A percentile compares a stretch with the other conserved stretches of the same genome.
These are phyloP conservation scores for Azemiops feae DNA, from an alignment of 2,113 vertebrate genomes.

Conservation along the genomic window DNA sequence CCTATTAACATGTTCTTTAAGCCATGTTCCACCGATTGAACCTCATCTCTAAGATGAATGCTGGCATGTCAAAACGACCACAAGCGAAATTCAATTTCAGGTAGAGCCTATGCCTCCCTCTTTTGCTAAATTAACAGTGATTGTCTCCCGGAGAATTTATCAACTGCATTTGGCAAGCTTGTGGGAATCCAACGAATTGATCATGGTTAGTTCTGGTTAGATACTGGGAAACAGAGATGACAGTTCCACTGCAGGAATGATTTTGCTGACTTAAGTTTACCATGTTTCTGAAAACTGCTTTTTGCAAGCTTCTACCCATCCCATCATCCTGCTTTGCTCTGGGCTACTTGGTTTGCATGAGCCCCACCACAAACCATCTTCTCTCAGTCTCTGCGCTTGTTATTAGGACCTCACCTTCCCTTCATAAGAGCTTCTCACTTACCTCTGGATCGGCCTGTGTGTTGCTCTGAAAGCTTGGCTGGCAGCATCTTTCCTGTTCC, in stretches of 20 bases:
- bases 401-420: background rate
- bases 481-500: background rate
- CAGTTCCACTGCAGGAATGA: background rate
- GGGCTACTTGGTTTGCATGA: background rate
- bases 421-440: background rate
- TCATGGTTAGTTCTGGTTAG: background rate
- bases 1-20: background rate
- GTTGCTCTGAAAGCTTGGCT: background rate
- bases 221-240: rapidly evolving
- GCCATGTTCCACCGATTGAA: background rate
- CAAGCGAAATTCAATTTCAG: background rate
- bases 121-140: background rate
- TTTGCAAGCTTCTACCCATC: background rate
- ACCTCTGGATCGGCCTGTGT: slow-evolving; percentile 1
- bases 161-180: background rate
- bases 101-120: background rate
- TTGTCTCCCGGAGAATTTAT: background rate
- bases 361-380: background rate
- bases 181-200: background rate
- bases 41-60: background rate
- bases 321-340: background rate
- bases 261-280: background rate
- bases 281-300: background rate
- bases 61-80: background rate
- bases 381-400: background rate